Conservation (phyloP, 1,140 invertebrate species). For the Planococcus citri region DNA sequence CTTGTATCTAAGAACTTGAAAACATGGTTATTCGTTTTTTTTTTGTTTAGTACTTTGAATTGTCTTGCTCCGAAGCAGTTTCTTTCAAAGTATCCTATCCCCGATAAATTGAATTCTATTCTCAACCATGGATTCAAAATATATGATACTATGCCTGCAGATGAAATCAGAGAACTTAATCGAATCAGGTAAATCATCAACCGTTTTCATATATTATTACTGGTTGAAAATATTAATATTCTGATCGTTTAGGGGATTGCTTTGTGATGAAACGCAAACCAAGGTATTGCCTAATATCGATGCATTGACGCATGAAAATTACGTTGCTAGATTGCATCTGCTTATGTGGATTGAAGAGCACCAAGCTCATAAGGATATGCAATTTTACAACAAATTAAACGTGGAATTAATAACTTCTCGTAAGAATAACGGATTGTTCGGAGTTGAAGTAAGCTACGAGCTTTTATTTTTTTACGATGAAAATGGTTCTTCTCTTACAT, state of each 20-base stretch:
- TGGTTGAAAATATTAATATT: too few relatives aligned
- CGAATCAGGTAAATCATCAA: neutral
- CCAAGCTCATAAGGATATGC: slow-evolving; percentile 11
- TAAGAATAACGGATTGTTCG: neutral
- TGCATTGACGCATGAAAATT: neutral
- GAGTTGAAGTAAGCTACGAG: neutral
- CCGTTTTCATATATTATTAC: too few relatives aligned
- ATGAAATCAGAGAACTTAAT: neutral
- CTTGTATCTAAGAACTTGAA: too few relatives aligned
- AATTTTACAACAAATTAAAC: slow-evolving; percentile 4
- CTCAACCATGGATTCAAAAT: neutral
- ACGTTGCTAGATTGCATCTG: neutral
- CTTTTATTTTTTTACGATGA: neutral
- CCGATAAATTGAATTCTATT: neutral
- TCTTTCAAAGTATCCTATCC: neutral
- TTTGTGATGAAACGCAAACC: neutral
- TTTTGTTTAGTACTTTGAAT: neutral
- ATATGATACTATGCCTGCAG: neutral
- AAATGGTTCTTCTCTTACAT: too few relatives aligned
- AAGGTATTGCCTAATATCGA: neutral
- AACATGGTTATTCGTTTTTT: too few relatives aligned
- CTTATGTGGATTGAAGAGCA: slow-evolving; percentile 14
- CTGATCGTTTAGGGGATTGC: neutral
- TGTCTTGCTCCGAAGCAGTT: neutral
- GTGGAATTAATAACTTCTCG: neutral